Evolutionary conservation across 2,888 invertebrate species (phyloP).

Genomic region (Oligia strigilis): DNA sequence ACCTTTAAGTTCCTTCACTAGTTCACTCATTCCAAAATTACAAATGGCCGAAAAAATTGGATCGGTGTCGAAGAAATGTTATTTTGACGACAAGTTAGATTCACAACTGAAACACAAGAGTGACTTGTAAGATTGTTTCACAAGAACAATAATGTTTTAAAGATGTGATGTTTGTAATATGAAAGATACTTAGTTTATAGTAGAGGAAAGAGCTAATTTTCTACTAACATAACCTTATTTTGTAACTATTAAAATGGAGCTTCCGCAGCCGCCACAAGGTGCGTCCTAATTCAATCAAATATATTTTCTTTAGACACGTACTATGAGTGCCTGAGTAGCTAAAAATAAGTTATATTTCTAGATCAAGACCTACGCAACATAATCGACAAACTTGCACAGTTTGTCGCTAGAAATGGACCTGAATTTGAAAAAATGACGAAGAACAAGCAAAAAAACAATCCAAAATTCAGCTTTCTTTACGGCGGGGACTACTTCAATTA

Average conservation of each 20-base stretch:
- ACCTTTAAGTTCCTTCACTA: conserved; percentile 1
- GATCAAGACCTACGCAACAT: conserved; percentile 99
- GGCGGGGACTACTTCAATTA: conserved; percentile 99
- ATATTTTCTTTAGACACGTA: conserved; percentile 14
- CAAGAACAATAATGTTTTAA: conserved; percentile 32
- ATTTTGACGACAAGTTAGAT: conserved; percentile 52
- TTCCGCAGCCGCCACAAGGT: conserved; percentile 92
- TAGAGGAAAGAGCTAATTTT: conserved; percentile 48
- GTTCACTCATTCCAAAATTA: conserved; percentile 50
- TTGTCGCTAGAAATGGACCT: conserved; percentile 99
- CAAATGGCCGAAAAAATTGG: conserved; percentile 73
- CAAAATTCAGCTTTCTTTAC: conserved; percentile 98
- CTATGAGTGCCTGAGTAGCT: conserved; percentile 10
- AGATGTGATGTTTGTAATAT: conserved; percentile 51
- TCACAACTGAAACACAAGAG: conserved; percentile 47
- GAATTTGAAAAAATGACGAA: conserved; percentile 99
- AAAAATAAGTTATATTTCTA: conserved; percentile 78
- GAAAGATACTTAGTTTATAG: conserved; percentile 26
- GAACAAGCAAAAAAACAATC: conserved; percentile 99
- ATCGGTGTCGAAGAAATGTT: conserved; percentile 64
- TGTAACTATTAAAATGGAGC: conserved; percentile 82
- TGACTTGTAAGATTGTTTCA: conserved; percentile 29
- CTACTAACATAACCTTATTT: conserved; percentile 80
- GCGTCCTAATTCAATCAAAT: conserved; percentile 52
- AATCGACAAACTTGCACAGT: conserved; percentile 99